phyloP scores from a whole-genome alignment of 2,113 vertebrate genomes.

The Rynchops niger region DNA sequence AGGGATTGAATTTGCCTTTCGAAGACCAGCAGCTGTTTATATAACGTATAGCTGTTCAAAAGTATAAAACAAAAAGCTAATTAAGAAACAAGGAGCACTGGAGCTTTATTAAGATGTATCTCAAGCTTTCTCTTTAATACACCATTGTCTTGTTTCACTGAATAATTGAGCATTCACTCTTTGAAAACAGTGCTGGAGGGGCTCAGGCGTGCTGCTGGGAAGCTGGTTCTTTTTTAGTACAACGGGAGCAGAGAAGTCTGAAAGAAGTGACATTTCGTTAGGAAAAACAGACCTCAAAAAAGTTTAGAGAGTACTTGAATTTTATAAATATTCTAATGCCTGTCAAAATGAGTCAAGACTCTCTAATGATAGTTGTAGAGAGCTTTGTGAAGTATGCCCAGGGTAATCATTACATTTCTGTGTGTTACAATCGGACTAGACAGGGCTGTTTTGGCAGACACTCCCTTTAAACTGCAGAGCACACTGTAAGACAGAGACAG shows the following conservation, averaged over 20 bases:
- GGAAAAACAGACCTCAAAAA: slow-evolving; percentile 59
- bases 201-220: slow-evolving; percentile 11
- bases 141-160: slow-evolving; percentile 51
- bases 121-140: slow-evolving; percentile 19
- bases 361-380: background rate
- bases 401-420: slow-evolving; percentile 16
- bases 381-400: slow-evolving; percentile 23
- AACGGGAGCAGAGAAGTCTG: slow-evolving; percentile 41
- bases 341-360: slow-evolving; percentile 61
- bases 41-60: background rate
- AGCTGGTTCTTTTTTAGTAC: slow-evolving; percentile 43
- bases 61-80: slow-evolving; percentile 11
- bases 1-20: background rate
- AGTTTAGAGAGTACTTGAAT: slow-evolving; percentile 41
- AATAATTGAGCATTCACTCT: slow-evolving; percentile 52
- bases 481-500: background rate
- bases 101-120: slow-evolving; percentile 45
- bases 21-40: background rate
- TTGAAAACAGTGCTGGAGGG: slow-evolving; percentile 59
- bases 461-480: background rate
- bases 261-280: slow-evolving; percentile 52
- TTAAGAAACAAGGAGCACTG: slow-evolving; percentile 12
- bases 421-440: slow-evolving; percentile 7
- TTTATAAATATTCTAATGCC: slow-evolving; percentile 61
- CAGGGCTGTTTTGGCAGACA: slow-evolving; percentile 20